A percentile compares a stretch with the other conserved stretches of the same genome.
Conservation (phyloP, 2,888 invertebrate genomes). For the Dryadula phaetusa region DNA sequence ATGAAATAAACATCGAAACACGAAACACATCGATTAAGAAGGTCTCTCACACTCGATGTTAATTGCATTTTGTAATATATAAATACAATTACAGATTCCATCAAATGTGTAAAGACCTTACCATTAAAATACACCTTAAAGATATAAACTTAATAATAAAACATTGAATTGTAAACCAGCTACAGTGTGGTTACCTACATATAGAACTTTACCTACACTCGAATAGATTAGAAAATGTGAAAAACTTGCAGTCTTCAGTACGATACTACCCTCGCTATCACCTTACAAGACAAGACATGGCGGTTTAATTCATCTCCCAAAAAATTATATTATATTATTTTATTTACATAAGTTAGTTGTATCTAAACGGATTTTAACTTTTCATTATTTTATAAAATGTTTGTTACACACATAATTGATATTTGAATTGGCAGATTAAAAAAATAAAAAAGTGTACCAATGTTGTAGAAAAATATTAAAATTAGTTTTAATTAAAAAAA, state of each 20-base stretch:
- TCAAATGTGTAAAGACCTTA: constrained; percentile 1
- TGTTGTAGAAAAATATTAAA: neutral
- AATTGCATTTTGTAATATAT: neutral
- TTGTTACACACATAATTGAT: neutral
- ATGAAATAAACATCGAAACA: constrained; percentile 9
- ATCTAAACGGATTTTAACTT: neutral
- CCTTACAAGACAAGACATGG: constrained; percentile 73
- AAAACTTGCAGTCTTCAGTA: constrained; percentile 81
- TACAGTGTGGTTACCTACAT: constrained; percentile 7
- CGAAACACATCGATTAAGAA: neutral
- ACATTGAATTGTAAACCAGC: constrained; percentile 1
- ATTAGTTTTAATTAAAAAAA: no score
- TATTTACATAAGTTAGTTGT: constrained; percentile 6
- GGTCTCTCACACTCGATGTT: neutral
- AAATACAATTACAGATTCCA: neutral
- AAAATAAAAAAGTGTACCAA: no score
- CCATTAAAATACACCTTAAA: neutral
- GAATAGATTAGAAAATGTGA: constrained; percentile 55
- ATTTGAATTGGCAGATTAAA: no score
- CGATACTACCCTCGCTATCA: constrained; percentile 70
- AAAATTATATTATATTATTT: constrained; percentile 8
- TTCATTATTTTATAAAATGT: neutral
- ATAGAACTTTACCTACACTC: constrained; percentile 18
- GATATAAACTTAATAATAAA: constrained; percentile 22
- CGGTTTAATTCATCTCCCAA: constrained; percentile 52